A percentile compares a stretch with the other conserved stretches of the same genome.
phyloP scores from a whole-genome alignment of 2,888 invertebrate genomes.

The Caenorhabditis plicata region DNA sequence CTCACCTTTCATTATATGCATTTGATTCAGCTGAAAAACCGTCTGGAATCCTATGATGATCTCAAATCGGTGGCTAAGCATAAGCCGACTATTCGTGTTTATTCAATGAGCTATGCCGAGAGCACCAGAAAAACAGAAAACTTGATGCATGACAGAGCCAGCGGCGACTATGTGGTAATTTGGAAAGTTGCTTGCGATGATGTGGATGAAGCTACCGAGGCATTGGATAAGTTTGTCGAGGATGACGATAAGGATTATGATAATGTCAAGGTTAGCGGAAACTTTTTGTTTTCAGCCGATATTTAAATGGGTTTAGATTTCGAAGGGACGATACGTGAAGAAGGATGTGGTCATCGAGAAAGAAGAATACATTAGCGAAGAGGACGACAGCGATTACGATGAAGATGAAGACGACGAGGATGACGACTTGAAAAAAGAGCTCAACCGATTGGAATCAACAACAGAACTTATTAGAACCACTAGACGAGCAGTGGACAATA shows the following conservation, averaged over 20 bases:
- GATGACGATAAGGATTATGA: conserved; percentile 28
- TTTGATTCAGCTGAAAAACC: conserved; percentile 20
- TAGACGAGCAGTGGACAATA: conserved; percentile 16
- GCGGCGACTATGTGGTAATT: conserved; percentile 27
- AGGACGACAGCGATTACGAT: conserved; percentile 5
- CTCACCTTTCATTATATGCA: background rate
- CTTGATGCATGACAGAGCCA: conserved; percentile 16
- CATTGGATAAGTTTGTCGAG: conserved; percentile 23
- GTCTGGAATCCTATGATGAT: conserved; percentile 14
- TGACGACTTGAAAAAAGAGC: too few relatives aligned
- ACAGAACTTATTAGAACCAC: conserved; percentile 26
- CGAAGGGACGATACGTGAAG: background rate
- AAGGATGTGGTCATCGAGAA: too few relatives aligned
- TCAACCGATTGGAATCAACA: too few relatives aligned
- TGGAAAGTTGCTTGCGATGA: conserved; percentile 32
- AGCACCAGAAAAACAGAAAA: conserved; percentile 22
- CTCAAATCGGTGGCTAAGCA: conserved; percentile 11
- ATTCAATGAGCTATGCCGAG: conserved; percentile 27
- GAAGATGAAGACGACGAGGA: conserved; percentile 1
- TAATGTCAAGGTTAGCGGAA: conserved; percentile 14
- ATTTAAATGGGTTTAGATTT: background rate
- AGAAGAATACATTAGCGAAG: conserved; percentile 13
- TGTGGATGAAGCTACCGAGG: conserved; percentile 16
- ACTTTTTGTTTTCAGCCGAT: background rate
- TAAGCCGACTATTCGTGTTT: conserved; percentile 19